These are phyloP conservation scores for Microplitis mediator DNA, from an alignment of 1,140 invertebrate genomes.

Conservation along the genomic window DNA sequence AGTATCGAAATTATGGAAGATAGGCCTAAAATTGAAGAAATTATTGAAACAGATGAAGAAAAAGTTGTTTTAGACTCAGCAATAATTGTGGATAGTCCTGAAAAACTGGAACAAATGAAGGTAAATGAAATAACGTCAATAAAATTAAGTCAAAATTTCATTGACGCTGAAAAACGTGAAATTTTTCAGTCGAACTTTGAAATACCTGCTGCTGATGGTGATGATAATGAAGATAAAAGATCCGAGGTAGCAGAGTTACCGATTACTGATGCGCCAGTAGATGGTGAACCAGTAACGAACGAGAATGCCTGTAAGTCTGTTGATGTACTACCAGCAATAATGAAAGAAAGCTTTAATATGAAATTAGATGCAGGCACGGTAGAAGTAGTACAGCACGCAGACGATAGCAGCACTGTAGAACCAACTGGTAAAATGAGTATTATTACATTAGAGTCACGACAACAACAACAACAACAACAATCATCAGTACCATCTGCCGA, in stretches of 20 bases:
- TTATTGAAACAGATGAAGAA: slow-evolving; percentile 12
- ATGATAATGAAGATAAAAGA: slow-evolving; percentile 12
- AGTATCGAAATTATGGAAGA: background rate
- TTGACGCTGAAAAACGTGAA: slow-evolving; percentile 46
- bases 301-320: slow-evolving; percentile 56
- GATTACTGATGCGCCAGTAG: slow-evolving; percentile 23
- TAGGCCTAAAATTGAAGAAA: background rate
- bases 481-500: background rate
- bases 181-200: slow-evolving; percentile 42
- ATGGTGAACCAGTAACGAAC: slow-evolving; percentile 37
- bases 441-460: slow-evolving; percentile 38
- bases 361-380: slow-evolving; percentile 57
- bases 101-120: slow-evolving; percentile 29
- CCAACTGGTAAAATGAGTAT: slow-evolving; percentile 41
- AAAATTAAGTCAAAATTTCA: slow-evolving; percentile 36
- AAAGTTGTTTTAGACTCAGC: background rate
- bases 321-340: slow-evolving; percentile 51
- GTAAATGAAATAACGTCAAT: slow-evolving; percentile 37
- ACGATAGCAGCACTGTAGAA: slow-evolving; percentile 54
- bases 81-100: background rate
- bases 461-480: background rate
- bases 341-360: slow-evolving; percentile 45
- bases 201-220: slow-evolving; percentile 16
- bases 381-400: slow-evolving; percentile 58
- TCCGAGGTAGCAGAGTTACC: background rate